Evolutionary conservation across 1,140 invertebrate species (phyloP).

Genomic region (Nephila pilipes): DNA sequence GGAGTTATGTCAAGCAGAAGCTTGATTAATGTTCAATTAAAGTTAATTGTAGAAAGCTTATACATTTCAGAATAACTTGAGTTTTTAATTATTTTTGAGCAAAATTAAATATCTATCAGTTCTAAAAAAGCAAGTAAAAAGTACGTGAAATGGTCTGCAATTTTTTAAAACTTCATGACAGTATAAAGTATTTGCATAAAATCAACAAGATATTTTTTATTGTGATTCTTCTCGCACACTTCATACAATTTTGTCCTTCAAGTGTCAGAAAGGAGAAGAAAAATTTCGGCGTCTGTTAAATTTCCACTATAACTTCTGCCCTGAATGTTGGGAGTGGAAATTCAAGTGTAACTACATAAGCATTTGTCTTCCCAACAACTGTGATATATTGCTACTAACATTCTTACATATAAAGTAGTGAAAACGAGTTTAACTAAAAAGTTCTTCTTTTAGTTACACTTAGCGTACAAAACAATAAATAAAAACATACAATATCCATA

Average conservation of each 20-base stretch:
- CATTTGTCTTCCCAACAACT: slow-evolving; percentile 5
- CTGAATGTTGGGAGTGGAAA: neutral
- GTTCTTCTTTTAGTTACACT: neutral
- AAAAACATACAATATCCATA: no score
- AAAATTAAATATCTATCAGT: no score
- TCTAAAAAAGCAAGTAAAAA: no score
- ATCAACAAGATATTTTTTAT: neutral
- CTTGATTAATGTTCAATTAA: no score
- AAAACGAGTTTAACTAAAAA: neutral
- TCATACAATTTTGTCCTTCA: slow-evolving; percentile 30
- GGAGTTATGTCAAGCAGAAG: no score
- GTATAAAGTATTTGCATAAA: no score
- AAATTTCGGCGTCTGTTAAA: neutral
- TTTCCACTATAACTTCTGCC: neutral
- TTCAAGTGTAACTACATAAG: neutral
- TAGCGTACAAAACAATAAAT: neutral
- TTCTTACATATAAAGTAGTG: neutral
- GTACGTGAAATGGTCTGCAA: no score
- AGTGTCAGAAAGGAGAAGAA: slow-evolving; percentile 4
- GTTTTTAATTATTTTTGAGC: no score
- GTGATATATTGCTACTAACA: neutral
- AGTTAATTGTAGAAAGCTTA: no score
- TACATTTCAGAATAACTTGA: no score
- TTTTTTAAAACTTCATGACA: no score
- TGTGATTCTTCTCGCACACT: neutral